Base-by-base conservation (phyloP, 1,140 invertebrate genomes). In the Ruditapes philippinarum region DNA sequence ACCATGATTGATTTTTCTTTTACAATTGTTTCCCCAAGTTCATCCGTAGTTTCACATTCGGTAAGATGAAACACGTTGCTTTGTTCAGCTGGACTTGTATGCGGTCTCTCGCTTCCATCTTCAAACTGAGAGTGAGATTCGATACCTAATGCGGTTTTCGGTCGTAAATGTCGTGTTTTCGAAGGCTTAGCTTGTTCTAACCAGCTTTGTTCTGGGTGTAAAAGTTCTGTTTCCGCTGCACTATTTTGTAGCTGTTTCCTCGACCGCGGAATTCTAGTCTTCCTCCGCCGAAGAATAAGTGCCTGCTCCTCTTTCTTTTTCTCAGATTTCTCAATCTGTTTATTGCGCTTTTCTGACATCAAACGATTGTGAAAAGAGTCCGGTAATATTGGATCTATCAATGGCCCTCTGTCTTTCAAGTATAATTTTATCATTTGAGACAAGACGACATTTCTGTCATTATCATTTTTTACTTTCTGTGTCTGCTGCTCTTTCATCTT, bases 331-430 rank as follows among this genome's bases (percentile, higher is more conserved):
- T 91, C 83, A 68, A 91, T 91, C 7, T 78, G 51, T 68, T 88
- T 88, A 22, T 88, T 89, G 62, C 79, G 88, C 89, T 80, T 91
- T 91, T 89, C 90, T 54, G 92, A 92, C 42, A 89, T 86, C 25
- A 92, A 88, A 42, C 91, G 76, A 70, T 92, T 93, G 57, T 92
- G 91, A 12, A 94, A 82, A 0, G 92, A 90, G 80, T 94, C 91
- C 7, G 92, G 91, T 33, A 94, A 90, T 25, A 82, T 86, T 17
- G 94, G 94, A 45, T 94, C 90, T 49, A 94, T 92, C n/a, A 94
- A 51, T n/a, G 93, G 94, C 1, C 51, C 91, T 60, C 91, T 93
- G 19, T 89, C 92, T 76, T 91, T 83, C 2, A 93, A 79, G 88
- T 93, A 94, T 57, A 93, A 60, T 57, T 93, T 88, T 45, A 94